A percentile compares a stretch with the other conserved stretches of the same genome.
These are phyloP conservation scores for Camponotus floridanus DNA, from an alignment of 1,140 invertebrate species.

Conservation along the genomic window DNA sequence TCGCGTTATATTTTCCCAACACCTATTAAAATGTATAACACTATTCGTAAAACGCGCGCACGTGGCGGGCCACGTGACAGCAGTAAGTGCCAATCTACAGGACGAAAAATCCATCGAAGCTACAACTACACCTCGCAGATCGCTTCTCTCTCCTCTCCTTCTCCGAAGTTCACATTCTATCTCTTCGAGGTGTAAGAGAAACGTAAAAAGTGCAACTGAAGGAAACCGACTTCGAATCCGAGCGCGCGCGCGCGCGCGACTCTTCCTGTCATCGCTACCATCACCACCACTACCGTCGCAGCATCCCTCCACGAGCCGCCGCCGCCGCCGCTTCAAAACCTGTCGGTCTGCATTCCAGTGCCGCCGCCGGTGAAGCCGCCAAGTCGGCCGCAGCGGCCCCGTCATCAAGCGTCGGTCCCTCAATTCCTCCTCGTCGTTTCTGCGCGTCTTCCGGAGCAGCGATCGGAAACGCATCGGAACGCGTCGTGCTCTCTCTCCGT, in stretches of 20 bases:
- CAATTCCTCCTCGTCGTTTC: background rate
- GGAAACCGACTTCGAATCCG: background rate
- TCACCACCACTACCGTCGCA: background rate
- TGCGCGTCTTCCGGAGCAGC: background rate
- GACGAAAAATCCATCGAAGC: background rate
- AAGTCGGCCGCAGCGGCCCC: constrained; percentile 6
- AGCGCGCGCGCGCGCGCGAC: background rate
- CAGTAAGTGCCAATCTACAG: background rate
- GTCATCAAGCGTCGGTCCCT: constrained; percentile 17
- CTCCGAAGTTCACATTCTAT: no score
- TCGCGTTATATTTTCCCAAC: background rate
- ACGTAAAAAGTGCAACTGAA: background rate
- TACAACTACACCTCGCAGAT: background rate
- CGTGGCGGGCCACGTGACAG: background rate
- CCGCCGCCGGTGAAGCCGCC: constrained; percentile 70
- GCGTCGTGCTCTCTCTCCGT: no score
- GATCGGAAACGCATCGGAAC: background rate
- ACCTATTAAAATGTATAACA: background rate
- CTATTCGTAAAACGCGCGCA: background rate
- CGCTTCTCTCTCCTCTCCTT: background rate
- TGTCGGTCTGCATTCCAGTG: constrained; percentile 78
- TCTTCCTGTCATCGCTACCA: background rate
- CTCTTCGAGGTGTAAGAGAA: background rate
- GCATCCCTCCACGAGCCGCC: constrained; percentile 51
- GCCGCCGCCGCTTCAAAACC: constrained; percentile 74